Evolutionary conservation across 2,113 vertebrate species (phyloP), one percentile per base, ranked within the genome.

Genomic region (Pelvicachromis taeniatus): DNA sequence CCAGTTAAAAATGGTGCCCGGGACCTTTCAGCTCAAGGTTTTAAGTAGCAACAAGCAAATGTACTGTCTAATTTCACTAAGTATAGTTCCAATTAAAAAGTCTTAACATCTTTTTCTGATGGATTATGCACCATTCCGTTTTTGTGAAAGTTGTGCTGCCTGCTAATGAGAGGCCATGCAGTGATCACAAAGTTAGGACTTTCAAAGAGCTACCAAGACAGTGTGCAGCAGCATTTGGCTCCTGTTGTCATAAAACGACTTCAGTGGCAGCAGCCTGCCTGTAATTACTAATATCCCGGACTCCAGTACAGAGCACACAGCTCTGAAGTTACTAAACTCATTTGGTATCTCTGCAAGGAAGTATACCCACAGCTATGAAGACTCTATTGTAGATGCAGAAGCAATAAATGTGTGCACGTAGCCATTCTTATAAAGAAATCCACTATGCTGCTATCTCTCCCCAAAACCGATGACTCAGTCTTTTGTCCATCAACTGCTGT

Each of bases 211-310:
- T 59, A 14, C 58, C 61, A 84, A 58, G 81, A 84, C 65, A 21
- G 26, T 90, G 81, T 45, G 77, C 81, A 63, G 82, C 77, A 85
- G 14, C 52, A 70, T 81, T 83, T 54, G 82, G 35, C 73, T 89
- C 84, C 63, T 81, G 83, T 87, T 84, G 85, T 89, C 84, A 89
- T 91, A 52, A 93, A 89, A 35, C 42, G 13, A 54, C 85, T 31
- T 59, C 86, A 54, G 35, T 84, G 45, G 80, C 59, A 84, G 59
- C 35, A 85, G 79, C 26, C 54, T 68, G 84, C 56, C 79, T 81
- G 52, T 88, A 88, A 92, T 94, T 86, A 91, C 85, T 86, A 81
- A 91, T 85, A 90, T 83, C 81, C 65, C 17, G 9, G 40, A 50
- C 84, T 92, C 29, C 53, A 77, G 54, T 54, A 53, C 42, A 52